Percentiles rank a stretch among this genome's conserved stretches.
Conservation (phyloP, 2,113 vertebrate genomes). For the Mormyrus lacerda region DNA sequence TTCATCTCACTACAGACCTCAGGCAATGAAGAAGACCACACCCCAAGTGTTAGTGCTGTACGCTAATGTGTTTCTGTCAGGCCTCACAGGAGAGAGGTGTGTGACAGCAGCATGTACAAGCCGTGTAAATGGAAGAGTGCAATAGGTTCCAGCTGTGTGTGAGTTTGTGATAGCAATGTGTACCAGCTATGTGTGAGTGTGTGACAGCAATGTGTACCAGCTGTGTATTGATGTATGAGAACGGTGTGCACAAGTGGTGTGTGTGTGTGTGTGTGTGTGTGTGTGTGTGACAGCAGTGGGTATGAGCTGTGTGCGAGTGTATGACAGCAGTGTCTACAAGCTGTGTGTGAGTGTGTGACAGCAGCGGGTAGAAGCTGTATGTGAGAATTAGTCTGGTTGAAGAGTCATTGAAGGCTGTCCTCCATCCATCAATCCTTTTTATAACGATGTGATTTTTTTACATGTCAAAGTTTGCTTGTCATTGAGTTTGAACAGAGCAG, state of each 20-base stretch:
- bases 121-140: not conserved
- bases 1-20: conserved; percentile 43
- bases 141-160: too few species aligned
- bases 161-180: not conserved
- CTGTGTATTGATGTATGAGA: not conserved
- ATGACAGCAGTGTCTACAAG: too few species aligned
- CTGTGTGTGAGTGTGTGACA: not conserved
- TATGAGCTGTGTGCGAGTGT: too few species aligned
- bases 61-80: conserved; percentile 52
- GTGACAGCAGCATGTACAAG: not conserved
- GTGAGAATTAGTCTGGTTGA: not conserved
- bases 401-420: not conserved
- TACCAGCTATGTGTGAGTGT: too few species aligned
- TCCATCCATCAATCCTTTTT: not conserved
- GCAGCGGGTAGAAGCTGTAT: not conserved
- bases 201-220: not conserved
- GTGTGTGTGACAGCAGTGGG: too few species aligned
- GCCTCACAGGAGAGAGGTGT: not conserved
- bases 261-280: too few species aligned
- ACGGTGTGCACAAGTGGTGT: too few species aligned
- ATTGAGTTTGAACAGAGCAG: not conserved
- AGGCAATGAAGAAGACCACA: conserved; percentile 55
- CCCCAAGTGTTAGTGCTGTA: conserved; percentile 53
- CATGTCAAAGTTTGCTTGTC: not conserved
- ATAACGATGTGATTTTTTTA: not conserved